These are phyloP conservation scores for Liasis olivaceus DNA, from an alignment of 2,797 vertebrate species.

Conservation along the genomic window DNA sequence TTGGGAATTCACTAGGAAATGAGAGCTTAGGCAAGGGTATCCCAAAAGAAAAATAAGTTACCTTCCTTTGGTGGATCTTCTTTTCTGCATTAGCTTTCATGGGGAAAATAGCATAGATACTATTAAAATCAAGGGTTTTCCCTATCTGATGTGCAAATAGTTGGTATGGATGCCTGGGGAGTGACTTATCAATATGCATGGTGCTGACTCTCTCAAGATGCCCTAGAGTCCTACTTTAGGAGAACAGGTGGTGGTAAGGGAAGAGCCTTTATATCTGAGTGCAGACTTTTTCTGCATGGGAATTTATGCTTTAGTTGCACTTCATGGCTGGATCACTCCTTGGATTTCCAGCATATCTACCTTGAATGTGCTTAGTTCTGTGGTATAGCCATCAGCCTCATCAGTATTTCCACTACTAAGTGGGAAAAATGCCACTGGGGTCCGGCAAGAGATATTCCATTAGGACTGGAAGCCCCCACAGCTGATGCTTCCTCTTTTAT, in stretches of 20 bases:
- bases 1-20: neutral
- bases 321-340: neutral
- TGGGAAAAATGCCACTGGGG: neutral
- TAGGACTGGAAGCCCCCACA: neutral
- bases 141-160: neutral
- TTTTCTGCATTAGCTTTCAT: neutral
- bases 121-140: neutral
- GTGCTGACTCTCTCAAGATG: neutral
- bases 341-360: neutral
- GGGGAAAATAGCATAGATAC: neutral
- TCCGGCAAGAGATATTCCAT: neutral
- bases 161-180: neutral
- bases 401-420: neutral
- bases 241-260: neutral
- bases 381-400: neutral
- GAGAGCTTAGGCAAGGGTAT: neutral
- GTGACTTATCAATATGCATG: neutral
- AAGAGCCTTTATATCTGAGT: neutral
- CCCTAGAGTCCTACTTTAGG: neutral
- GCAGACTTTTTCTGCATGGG: neutral
- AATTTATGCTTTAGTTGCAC: neutral
- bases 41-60: neutral
- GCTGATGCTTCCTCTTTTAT: neutral
- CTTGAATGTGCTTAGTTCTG: neutral
- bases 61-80: neutral